Conservation (phyloP, 2,797 vertebrate species). For the Melopsittacus undulatus region DNA sequence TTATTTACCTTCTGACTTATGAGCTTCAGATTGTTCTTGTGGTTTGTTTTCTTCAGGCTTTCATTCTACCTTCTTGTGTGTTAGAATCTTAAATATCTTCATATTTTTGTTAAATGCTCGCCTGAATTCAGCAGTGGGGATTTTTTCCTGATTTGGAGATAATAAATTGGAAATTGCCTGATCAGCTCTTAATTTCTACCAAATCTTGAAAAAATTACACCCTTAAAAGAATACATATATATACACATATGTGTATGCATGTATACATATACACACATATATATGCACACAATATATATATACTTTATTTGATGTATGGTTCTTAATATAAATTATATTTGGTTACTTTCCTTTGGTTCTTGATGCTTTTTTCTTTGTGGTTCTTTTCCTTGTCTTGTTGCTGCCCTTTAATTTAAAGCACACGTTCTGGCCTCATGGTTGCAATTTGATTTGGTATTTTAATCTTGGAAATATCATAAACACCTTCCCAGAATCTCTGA, state of each 20-base stretch:
- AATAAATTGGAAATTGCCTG: background rate
- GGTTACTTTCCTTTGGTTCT: background rate
- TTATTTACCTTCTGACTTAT: background rate
- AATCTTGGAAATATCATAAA: background rate
- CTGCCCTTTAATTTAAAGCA: background rate
- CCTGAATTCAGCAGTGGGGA: background rate
- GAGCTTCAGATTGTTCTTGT: background rate
- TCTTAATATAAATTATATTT: background rate
- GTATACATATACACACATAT: background rate
- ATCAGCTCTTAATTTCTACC: background rate
- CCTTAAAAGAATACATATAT: background rate
- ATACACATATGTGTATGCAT: background rate
- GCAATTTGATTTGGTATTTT: background rate
- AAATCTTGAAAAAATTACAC: background rate
- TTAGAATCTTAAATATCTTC: background rate
- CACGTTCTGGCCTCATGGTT: background rate
- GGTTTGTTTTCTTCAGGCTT: background rate
- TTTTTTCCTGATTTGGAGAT: background rate
- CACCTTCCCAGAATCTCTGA: background rate
- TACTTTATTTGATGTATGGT: background rate
- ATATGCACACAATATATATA: background rate
- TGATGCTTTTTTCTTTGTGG: background rate
- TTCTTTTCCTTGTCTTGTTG: background rate
- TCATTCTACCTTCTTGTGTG: background rate
- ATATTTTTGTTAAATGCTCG: background rate